A percentile compares a stretch with the other conserved stretches of the same genome.
Conservation (phyloP, 1,140 invertebrate genomes). For the Lasioglossum baleicum region DNA sequence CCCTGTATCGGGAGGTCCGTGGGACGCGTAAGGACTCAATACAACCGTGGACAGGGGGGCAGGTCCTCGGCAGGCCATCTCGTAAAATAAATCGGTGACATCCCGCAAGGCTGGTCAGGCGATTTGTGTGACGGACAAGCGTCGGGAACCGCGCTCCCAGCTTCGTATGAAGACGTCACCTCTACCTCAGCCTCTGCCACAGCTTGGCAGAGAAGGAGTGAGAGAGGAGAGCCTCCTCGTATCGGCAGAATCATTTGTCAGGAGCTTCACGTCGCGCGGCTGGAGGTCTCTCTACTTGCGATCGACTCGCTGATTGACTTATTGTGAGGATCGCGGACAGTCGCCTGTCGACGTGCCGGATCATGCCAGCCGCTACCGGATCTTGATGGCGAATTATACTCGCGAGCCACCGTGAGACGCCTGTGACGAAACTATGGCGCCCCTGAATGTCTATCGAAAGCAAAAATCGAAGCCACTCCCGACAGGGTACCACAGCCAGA, state of each 20-base stretch:
- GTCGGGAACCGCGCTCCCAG: constrained; percentile 25
- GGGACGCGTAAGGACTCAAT: constrained; percentile 60
- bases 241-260: constrained; percentile 73
- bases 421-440: too few species aligned
- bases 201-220: too few species aligned
- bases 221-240: constrained; percentile 5
- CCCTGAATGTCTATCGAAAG: too few species aligned
- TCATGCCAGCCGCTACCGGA: constrained; percentile 11
- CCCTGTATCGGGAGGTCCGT: constrained; percentile 34
- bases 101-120: constrained; percentile 68
- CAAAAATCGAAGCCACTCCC: too few species aligned
- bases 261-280: constrained; percentile 53
- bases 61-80: constrained; percentile 55
- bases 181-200: neutral
- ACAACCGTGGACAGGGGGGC: constrained; percentile 56
- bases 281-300: constrained; percentile 56
- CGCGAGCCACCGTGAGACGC: too few species aligned
- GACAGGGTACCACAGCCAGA: too few species aligned
- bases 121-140: constrained; percentile 71
- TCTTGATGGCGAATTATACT: constrained; percentile 7
- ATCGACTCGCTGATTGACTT: constrained; percentile 61
- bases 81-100: constrained; percentile 76
- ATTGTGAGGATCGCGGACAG: constrained; percentile 44
- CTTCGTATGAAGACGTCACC: constrained; percentile 68
- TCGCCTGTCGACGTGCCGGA: constrained; percentile 33